A percentile compares a stretch with the other conserved stretches of the same genome.
These are phyloP conservation scores for Stegodyphus dumicola DNA, from an alignment of 1,140 invertebrate genomes.

Conservation along the genomic window DNA sequence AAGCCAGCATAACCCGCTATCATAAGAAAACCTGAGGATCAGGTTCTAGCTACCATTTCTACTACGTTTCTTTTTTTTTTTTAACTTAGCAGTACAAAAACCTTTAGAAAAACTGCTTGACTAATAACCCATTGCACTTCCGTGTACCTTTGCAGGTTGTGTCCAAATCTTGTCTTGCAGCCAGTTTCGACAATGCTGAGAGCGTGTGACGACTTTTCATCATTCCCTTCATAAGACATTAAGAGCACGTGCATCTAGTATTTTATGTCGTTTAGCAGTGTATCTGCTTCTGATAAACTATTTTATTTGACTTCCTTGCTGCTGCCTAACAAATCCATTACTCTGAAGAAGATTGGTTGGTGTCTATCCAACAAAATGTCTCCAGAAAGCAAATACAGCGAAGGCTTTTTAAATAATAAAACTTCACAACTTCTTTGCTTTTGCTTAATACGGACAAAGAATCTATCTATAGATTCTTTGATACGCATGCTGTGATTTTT, in stretches of 20 bases:
- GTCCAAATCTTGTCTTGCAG: neutral
- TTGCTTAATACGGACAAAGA: no score
- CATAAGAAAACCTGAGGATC: neutral
- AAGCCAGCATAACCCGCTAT: neutral
- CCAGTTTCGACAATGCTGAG: neutral
- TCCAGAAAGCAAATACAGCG: no score
- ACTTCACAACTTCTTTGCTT: no score
- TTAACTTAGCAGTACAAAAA: neutral
- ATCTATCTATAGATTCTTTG: no score
- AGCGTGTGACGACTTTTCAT: neutral
- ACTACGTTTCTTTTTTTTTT: neutral
- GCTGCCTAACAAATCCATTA: no score
- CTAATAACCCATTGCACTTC: conserved; percentile 44
- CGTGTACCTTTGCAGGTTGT: conserved; percentile 9
- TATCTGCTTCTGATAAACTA: no score
- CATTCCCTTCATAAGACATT: neutral
- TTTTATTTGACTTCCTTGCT: no score
- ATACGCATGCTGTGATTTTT: no score
- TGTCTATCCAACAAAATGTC: no score
- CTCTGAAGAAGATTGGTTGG: neutral
- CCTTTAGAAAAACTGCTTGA: neutral
- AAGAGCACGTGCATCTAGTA: neutral
- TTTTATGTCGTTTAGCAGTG: neutral
- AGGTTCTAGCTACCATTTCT: neutral
- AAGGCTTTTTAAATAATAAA: no score